Evolutionary conservation across 2,113 vertebrate species (phyloP), one percentile per base, ranked within the genome.

Genomic region (Siniperca knerii): DNA sequence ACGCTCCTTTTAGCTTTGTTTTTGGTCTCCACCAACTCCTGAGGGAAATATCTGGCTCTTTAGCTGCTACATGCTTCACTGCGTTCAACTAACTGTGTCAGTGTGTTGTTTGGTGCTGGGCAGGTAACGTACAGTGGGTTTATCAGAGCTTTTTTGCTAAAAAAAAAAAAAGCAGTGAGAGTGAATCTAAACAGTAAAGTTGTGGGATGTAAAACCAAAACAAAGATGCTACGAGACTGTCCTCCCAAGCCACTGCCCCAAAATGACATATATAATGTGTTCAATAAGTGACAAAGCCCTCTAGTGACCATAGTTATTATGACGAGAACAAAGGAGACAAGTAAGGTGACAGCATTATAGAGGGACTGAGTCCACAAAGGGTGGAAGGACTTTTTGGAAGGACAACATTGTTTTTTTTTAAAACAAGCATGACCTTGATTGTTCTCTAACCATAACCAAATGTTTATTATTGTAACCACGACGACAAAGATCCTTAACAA

Each of bases 1-100:
- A 12, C 3, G n/a, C 20, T 25, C 4, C 11, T 65, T 81, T 67
- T 50, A 20, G 15, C 13, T 58, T 9, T 25, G n/a, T 62, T 35
- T 68, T 82, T 70, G 72, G 54, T 75, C 29, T 82, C 40, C 29
- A 60, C 52, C 52, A 60, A 21, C 5, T 57, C 35, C 37, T 52
- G 33, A 25, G 10, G 48, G 4, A 66, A 42, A 77, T 42, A 10
- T 55, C 21, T 42, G 15, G 8, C 20, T 12, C 18, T 42, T 40
- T 12, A 40, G 20, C 20, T 21, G 4, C 35, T 40, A 2, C 37
- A 37, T 9, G 21, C 4, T 6, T 20, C 64, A 23, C 35, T n/a
- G 23, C 13, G 5, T 42, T 40, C 62, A 23, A 1, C 13, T 33
- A 61, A 16, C 15, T 65, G 13, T 66, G 37, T 54, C 65, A 44